Evolutionary conservation across 2,797 vertebrate species (phyloP), one percentile per base, ranked within the genome.

Genomic region (Chloroceryle inda): DNA sequence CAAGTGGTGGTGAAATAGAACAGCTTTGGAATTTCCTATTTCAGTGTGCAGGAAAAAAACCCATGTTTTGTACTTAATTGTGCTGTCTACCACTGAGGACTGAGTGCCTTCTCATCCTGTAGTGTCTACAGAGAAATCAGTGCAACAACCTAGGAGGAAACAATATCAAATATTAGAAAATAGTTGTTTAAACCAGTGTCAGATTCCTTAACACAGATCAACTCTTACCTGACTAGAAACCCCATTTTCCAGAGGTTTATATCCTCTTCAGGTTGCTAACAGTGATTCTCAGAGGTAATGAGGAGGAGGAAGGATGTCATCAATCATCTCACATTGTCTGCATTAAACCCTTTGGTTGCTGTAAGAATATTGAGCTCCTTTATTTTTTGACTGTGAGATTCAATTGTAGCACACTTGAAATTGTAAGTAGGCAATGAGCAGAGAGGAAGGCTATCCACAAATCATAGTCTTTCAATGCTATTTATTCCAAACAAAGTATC

Each of bases 391-490:
- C 92, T 75, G 31, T 42, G 79, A 86, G 82, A 95, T 96, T 94
- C 47, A 88, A 93, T 95, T 94, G 79, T 27, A 37, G 64, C 88
- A 74, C 56, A 67, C 92, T 92, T 85, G 76, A 88, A 96, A 96
- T 83, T 89, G 37, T 90, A 92, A 92, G 72, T 21, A 80, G 85
- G 77, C 72, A 55, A 83, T 89, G 67, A 94, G 68, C 50, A 61
- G 59, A 77, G 85, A 88, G 58, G 35, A 88, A 76, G 66, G 15
- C 76, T 92, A 68, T 45, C 64, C 56, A 35, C 76, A 90, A 94
- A 96, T 95, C 83, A 45, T 49, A 95, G 94, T 93, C 17, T 80
- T 83, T 83, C 64, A 92, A 96, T 94, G 69, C 40, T 78, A 42
- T 94, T 93, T 94, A 86, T 88, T 92, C 73, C 76, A 74, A 93